Percentiles rank a stretch among this genome's conserved stretches.
Conservation (phyloP, 2,888 invertebrate genomes). For the Dromius quadrimaculatus region DNA sequence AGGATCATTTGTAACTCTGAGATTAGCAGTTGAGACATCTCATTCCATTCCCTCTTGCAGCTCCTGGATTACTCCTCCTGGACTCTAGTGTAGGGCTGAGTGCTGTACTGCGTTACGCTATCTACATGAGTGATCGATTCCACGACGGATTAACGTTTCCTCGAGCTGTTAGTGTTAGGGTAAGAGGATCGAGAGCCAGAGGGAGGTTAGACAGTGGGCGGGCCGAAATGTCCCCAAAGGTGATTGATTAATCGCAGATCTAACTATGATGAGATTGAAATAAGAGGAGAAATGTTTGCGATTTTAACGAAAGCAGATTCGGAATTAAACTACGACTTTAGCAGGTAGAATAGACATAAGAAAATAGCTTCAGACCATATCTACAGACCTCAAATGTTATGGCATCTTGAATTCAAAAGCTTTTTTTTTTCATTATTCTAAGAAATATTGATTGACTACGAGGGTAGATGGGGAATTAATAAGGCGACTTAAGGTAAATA, state of each 20-base stretch:
- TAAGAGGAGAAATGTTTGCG: background rate
- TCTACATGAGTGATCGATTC: slow-evolving; percentile 48
- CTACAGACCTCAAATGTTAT: too few relatives aligned
- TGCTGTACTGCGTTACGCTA: background rate
- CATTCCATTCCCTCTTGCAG: background rate
- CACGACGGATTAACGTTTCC: slow-evolving; percentile 30
- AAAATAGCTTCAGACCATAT: too few relatives aligned
- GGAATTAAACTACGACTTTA: too few relatives aligned
- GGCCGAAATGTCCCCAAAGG: slow-evolving; percentile 32
- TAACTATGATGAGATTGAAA: slow-evolving; percentile 39
- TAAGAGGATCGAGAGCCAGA: too few relatives aligned
- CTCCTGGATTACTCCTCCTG: slow-evolving; percentile 31
- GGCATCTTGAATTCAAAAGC: too few relatives aligned
- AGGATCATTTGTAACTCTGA: slow-evolving; percentile 43
- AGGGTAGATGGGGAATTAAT: too few relatives aligned
- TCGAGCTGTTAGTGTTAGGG: slow-evolving; percentile 30
- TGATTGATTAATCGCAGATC: slow-evolving; percentile 44
- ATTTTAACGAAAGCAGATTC: background rate
- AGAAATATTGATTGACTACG: too few relatives aligned
- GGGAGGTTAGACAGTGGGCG: background rate
- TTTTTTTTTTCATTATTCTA: too few relatives aligned
- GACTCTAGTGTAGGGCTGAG: background rate
- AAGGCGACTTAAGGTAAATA: too few relatives aligned
- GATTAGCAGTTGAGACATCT: slow-evolving; percentile 32
- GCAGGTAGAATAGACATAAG: too few relatives aligned